Conservation (phyloP, 1,140 invertebrate species). For the Zaprionus tsacasi region DNA sequence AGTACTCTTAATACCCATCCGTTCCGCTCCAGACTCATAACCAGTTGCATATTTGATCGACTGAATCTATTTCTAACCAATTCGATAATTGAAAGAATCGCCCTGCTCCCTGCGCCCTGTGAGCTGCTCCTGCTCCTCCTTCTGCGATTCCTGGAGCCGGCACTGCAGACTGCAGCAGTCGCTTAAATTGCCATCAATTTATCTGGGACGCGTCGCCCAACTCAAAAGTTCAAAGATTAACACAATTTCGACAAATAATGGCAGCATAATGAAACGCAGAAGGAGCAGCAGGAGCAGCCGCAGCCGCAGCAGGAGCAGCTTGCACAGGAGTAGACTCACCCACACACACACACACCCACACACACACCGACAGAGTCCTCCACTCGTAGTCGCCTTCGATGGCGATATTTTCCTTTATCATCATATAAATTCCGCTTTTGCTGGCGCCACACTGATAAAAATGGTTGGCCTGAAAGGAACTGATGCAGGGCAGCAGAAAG, state of each 20-base stretch:
- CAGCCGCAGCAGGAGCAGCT: conserved; percentile 13
- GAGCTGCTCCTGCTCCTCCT: too few relatives aligned
- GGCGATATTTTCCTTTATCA: conserved; percentile 75
- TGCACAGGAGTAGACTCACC: background rate
- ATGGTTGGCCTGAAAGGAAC: conserved; percentile 17
- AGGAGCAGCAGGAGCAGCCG: conserved; percentile 3
- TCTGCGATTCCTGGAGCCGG: too few relatives aligned
- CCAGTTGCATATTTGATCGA: conserved; percentile 30
- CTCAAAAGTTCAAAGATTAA: conserved; percentile 73
- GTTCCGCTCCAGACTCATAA: background rate
- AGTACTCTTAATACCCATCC: conserved; percentile 5
- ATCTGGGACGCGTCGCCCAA: conserved; percentile 43
- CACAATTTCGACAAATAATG: conserved; percentile 82
- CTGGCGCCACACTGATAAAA: conserved; percentile 57
- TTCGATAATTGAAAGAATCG: conserved; percentile 65
- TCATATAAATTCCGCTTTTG: conserved; percentile 73
- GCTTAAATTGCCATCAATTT: conserved; percentile 70
- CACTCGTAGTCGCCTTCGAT: background rate
- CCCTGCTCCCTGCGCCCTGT: too few relatives aligned
- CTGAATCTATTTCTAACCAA: conserved; percentile 10
- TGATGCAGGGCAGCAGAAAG: background rate
- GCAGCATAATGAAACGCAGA: conserved; percentile 69
- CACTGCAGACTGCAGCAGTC: conserved; percentile 2
- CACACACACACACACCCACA: background rate
- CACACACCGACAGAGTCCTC: background rate